Evolutionary conservation across 1,140 invertebrate species (phyloP), one percentile per base, ranked within the genome.

Genomic region (Lasioglossum baleicum): DNA sequence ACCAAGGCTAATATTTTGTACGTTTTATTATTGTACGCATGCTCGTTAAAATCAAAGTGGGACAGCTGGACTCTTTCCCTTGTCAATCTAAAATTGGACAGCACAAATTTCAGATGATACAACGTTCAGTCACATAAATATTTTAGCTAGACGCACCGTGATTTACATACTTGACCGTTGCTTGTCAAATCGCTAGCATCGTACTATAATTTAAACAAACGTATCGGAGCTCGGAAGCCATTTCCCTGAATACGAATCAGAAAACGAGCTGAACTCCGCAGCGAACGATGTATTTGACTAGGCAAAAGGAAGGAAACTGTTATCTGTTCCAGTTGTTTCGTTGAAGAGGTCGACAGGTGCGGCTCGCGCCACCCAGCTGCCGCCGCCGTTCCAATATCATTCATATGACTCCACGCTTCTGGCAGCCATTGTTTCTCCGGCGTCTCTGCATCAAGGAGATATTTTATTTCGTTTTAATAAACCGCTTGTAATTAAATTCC

Each of bases 291-390:
- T 67, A 51, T 85, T 83, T 74, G 75, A 48, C 70, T 85, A 75
- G 71, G 48, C 65, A 53, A 80, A 75, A 56, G 64, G 85, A 53
- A 79, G 80, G 79, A 82, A 88, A 86, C 81, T 88, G 84, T 90
- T 90, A 90, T 81, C 88, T 90, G 87, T 88, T 90, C 87, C 84
- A 84, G 86, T 90, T 90, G 88, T 92, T 92, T 88, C 85, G 89
- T 92, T 84, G 86, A 75, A 71, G 75, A 89, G 87, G 87, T 87
- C 89, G 91, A 91, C 92, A 93, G 92, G 92, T 93, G 91, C 82
- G 77, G 80, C 64, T 67, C 82, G 82, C 88, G 86, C 87, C 86
- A 90, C 85, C 89, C 92, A 92, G 91, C 91, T 91, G 92, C 91
- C 87, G 80, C 80, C 90, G 90, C 79, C 72, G 75, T 76, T 83